Base-by-base conservation (phyloP, 2,888 invertebrate species). In the Ethmia dodecea region DNA sequence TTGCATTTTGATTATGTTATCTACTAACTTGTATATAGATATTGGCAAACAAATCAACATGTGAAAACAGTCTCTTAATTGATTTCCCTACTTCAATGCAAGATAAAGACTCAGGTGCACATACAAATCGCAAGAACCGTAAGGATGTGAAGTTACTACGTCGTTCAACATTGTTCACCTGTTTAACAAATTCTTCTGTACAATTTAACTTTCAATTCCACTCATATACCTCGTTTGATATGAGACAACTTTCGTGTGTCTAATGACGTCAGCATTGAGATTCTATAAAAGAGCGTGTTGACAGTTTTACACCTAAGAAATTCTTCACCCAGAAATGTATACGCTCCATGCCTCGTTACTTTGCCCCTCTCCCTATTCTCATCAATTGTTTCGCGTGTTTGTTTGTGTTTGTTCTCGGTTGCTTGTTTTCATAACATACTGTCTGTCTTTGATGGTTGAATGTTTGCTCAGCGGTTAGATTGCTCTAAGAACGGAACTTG, bases 351-450 rank as follows among this genome's bases (percentile, higher is more conserved):
- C 45, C 45, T 42, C 47, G 46, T n/a, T n/a, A n/a, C 22, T 22
- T 22, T 22, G 8, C 9, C 53, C 45, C 60, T 50, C 55, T 55
- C 60, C 60, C 59, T 65, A 60, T 66, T 71, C 73, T 75, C 76
- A 70, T 79, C 79, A 76, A 83, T 83, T 84, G 83, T 81, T 76
- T 74, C 68, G 60, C 65, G 57, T 76, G 75, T 77, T 72, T 80
- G 78, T 77, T 77, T 77, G 71, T 78, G 75, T 81, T 80, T 81
- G 73, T 72, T 77, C 69, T 65, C 59, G 64, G 74, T 60, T 74
- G 76, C 72, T 77, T 84, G 83, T 84, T 84, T 81, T 84, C 80
- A 80, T 83, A 83, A 80, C 80, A 80, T 60, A 65, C 59, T 72
- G 77, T 73, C 74, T 78, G 79, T 78, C 76, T 83, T 80, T 80